Evolutionary conservation across 2,888 invertebrate genomes (phyloP), one percentile per base, ranked within the genome.

Genomic region (Chrysomela aeneicollis): DNA sequence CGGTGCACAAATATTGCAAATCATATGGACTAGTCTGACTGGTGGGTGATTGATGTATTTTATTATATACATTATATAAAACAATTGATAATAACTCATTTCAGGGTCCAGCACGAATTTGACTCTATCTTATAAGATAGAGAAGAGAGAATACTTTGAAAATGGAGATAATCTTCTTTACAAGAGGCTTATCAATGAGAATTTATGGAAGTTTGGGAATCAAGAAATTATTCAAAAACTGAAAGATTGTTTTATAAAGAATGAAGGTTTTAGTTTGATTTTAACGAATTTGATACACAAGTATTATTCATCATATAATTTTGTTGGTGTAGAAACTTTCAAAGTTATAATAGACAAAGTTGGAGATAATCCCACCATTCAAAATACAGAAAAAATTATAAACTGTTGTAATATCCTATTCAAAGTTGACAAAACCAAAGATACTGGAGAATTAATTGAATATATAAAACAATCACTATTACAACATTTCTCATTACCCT

Each of bases 1-100:
- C 46, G 71, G 70, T 26, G 69, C 71, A 2, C 75, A 74, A 69
- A 58, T 76, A 53, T 65, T 76, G 21, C 51, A 63, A 30, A 59
- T 72, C 54, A 22, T 76, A 54, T 72, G 71, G 64, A 66, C 59
- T 35, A 69, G 68, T 50, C 54, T 70, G 10, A 61, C 46, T 60
- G 71, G 73, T 66, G 60, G 61, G 19, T 63, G 10, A n/a, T 47
- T 58, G 6, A n/a, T 8, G 1, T 47, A 55, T 47, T 50, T 55
- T 32, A n/a, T n/a, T 32, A 10, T n/a, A 42, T 10, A 9, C 10
- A 10, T 37, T 21, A 3, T n/a, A 18, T 53, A 53, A 18, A 15
- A 15, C n/a, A n/a, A n/a, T n/a, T n/a, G n/a, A n/a, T n/a, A 46
- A 35, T 26, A n/a, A 47, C 6, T 12, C 35, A 21, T 22, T 68